These are phyloP conservation scores for Zygogramma bicolorata DNA, from an alignment of 2,888 invertebrate genomes.

Conservation along the genomic window DNA sequence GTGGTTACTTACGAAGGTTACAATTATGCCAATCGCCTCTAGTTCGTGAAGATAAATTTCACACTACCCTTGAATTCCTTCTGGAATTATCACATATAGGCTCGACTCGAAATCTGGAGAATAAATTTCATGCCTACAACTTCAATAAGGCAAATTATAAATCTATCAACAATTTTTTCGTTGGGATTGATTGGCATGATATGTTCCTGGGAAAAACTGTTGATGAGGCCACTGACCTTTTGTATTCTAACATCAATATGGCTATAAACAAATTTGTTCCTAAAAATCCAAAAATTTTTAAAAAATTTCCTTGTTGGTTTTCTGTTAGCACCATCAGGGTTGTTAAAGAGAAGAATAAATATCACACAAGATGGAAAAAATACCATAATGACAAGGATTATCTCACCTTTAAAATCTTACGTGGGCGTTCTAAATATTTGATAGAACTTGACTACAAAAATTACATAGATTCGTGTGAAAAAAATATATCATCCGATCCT, in stretches of 20 bases:
- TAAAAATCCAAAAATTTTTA: neutral
- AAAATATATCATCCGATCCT: neutral
- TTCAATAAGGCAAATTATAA: slow-evolving; percentile 18
- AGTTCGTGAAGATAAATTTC: slow-evolving; percentile 6
- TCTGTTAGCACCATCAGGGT: slow-evolving; percentile 18
- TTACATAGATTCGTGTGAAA: neutral
- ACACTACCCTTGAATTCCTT: neutral
- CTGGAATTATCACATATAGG: neutral
- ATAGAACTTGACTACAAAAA: slow-evolving; percentile 10
- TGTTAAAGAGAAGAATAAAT: slow-evolving; percentile 9
- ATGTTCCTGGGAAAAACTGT: neutral
- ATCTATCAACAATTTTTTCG: neutral
- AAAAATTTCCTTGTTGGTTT: slow-evolving; percentile 11
- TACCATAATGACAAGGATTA: slow-evolving; percentile 1
- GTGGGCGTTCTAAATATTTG: too few species aligned
- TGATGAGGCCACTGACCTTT: slow-evolving; percentile 8
- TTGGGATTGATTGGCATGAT: neutral
- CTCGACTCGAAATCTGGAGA: neutral
- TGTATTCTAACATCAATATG: slow-evolving; percentile 7
- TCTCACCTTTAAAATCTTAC: too few species aligned
- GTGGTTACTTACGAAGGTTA: neutral
- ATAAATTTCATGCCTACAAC: slow-evolving; percentile 7
- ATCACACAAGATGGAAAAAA: slow-evolving; percentile 11
- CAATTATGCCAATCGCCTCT: slow-evolving; percentile 7
- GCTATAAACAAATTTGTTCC: slow-evolving; percentile 13